Evolutionary conservation across 1,140 invertebrate genomes (phyloP).

Genomic region (Drosophila mauritiana): DNA sequence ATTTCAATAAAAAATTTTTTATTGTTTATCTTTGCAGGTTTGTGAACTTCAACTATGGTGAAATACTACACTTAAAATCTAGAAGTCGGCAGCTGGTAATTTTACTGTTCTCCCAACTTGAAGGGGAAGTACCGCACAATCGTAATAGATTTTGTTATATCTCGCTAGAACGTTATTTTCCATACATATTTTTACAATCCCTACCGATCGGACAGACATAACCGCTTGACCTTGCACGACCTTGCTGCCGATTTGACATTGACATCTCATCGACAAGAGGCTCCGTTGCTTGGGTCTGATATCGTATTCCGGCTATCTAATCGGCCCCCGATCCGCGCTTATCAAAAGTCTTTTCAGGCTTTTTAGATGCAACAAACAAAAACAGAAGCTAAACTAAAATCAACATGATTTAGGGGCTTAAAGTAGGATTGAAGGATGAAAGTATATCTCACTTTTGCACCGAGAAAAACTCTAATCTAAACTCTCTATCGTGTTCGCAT

Average conservation of each 20-base stretch:
- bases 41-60: not conserved
- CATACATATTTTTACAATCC: slow-evolving; percentile 19
- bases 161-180: not conserved
- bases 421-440: slow-evolving; percentile 9
- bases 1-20: not conserved
- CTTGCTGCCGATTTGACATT: slow-evolving; percentile 18
- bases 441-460: not conserved
- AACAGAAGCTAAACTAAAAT: slow-evolving; percentile 28
- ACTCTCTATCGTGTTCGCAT: not conserved
- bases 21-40: slow-evolving; percentile 14
- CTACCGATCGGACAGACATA: not conserved
- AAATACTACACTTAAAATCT: not conserved
- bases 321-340: slow-evolving; percentile 11
- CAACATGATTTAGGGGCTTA: slow-evolving; percentile 7
- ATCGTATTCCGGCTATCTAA: slow-evolving; percentile 40
- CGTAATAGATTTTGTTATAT: not conserved
- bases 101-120: not conserved
- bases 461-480: not conserved
- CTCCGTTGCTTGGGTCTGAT: slow-evolving; percentile 4
- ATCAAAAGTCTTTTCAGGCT: slow-evolving; percentile 5
- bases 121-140: slow-evolving; percentile 1
- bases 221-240: slow-evolving; percentile 29
- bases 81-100: slow-evolving; percentile 4
- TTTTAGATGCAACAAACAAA: slow-evolving; percentile 14
- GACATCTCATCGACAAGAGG: slow-evolving; percentile 21